phyloP scores from a whole-genome alignment of 2,888 invertebrate species.

The Hymenopus coronatus region DNA sequence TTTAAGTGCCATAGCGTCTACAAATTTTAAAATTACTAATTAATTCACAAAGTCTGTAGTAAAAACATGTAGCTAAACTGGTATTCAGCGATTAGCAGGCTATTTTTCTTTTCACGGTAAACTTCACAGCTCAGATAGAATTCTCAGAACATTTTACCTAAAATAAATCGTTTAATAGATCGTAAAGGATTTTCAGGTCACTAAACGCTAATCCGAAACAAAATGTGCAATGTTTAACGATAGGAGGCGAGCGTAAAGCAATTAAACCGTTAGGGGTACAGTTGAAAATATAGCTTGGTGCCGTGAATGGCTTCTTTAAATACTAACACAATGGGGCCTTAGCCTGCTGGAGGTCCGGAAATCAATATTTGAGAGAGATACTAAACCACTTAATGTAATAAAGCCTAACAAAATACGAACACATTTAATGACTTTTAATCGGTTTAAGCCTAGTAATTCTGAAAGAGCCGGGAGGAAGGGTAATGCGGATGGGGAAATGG shows the following conservation, averaged over 20 bases:
- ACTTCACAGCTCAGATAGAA: background rate
- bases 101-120: background rate
- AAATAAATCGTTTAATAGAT: background rate
- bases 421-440: background rate
- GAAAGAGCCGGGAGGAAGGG: background rate
- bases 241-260: background rate
- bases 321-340: background rate
- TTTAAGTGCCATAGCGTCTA: no score
- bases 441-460: background rate
- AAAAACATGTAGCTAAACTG: no score
- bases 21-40: no score
- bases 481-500: background rate
- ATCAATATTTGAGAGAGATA: background rate
- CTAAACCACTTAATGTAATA: background rate
- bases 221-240: background rate
- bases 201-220: background rate
- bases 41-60: no score
- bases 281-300: background rate
- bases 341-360: background rate
- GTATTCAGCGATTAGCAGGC: no score
- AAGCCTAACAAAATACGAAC: background rate
- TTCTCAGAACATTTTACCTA: background rate
- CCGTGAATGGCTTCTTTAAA: background rate
- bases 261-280: background rate
- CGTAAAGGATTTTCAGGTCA: background rate